Percentiles rank a stretch among this genome's conserved stretches.
Conservation (phyloP, 2,797 vertebrate species). For the Myiotriccus ornatus region DNA sequence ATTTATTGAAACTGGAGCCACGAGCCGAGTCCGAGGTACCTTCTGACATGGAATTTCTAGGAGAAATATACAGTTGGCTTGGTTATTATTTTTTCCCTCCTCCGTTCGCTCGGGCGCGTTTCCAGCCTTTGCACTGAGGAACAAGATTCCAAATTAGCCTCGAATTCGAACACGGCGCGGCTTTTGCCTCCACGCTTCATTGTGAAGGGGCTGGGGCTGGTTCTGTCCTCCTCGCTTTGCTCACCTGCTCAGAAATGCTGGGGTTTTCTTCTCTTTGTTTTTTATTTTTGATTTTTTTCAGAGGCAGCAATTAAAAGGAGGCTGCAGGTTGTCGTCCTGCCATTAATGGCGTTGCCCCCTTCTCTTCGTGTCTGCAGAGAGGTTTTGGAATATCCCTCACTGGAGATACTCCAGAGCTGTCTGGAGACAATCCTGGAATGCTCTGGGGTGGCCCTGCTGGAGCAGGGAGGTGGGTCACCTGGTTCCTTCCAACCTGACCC, state of each 20-base stretch:
- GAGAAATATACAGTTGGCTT: slow-evolving; percentile 70
- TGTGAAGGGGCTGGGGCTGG: neutral
- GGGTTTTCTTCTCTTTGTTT: neutral
- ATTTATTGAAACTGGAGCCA: slow-evolving; percentile 73
- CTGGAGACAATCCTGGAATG: neutral
- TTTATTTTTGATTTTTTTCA: neutral
- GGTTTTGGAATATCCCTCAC: neutral
- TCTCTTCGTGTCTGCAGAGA: neutral
- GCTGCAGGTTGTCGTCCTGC: neutral
- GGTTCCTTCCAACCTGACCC: neutral
- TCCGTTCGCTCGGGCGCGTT: neutral
- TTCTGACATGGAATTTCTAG: slow-evolving; percentile 72
- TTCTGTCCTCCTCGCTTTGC: neutral
- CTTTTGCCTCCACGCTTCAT: neutral
- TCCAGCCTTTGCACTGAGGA: slow-evolving; percentile 63
- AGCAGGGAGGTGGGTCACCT: neutral
- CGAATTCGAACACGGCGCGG: neutral
- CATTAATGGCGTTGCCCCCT: neutral
- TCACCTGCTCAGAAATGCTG: neutral
- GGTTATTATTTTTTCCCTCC: slow-evolving; percentile 60
- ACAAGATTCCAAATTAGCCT: slow-evolving; percentile 58
- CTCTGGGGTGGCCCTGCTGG: neutral
- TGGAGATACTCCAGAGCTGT: neutral
- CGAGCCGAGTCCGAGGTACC: neutral
- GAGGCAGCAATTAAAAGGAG: neutral